A percentile compares a stretch with the other conserved stretches of the same genome.
Evolutionary conservation across 2,888 invertebrate species (phyloP).

Genomic region (Spilosoma lubricipeda): DNA sequence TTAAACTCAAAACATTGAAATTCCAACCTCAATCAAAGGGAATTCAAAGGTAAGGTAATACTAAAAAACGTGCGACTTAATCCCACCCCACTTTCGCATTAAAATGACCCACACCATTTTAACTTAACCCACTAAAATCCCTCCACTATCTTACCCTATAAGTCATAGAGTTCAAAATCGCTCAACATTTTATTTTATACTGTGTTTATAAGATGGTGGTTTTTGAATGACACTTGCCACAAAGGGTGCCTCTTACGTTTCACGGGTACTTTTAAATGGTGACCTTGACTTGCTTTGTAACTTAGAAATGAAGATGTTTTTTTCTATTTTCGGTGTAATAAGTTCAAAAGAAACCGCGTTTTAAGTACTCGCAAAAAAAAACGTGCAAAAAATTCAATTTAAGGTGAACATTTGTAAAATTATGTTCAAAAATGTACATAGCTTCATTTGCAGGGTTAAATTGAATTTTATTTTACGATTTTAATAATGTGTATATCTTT

Average conservation of each 20-base stretch:
- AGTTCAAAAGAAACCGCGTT: slow-evolving; percentile 37
- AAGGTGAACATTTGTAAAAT: slow-evolving; percentile 1
- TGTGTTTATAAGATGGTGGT: slow-evolving; percentile 41
- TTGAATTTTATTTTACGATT: slow-evolving; percentile 18
- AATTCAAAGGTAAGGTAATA: slow-evolving; percentile 24
- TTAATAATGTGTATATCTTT: background rate
- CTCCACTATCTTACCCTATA: background rate
- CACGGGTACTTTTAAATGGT: slow-evolving; percentile 49
- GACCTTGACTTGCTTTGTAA: slow-evolving; percentile 51
- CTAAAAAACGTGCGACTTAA: slow-evolving; percentile 38
- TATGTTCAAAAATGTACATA: background rate
- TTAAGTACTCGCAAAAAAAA: slow-evolving; percentile 3
- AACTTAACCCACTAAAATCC: slow-evolving; percentile 13
- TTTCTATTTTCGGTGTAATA: slow-evolving; percentile 42
- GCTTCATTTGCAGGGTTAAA: slow-evolving; percentile 32
- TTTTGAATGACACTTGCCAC: slow-evolving; percentile 49
- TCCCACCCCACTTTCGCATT: slow-evolving; percentile 43
- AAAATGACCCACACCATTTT: slow-evolving; percentile 37
- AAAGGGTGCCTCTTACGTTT: slow-evolving; percentile 46
- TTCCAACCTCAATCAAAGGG: slow-evolving; percentile 6
- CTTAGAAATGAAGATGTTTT: slow-evolving; percentile 42
- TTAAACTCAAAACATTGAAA: slow-evolving; percentile 2
- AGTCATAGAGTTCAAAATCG: slow-evolving; percentile 25
- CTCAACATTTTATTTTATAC: slow-evolving; percentile 12
- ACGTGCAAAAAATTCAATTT: slow-evolving; percentile 3